These are phyloP conservation scores for Sturmia bella DNA, from an alignment of 2,888 invertebrate species.

Conservation along the genomic window DNA sequence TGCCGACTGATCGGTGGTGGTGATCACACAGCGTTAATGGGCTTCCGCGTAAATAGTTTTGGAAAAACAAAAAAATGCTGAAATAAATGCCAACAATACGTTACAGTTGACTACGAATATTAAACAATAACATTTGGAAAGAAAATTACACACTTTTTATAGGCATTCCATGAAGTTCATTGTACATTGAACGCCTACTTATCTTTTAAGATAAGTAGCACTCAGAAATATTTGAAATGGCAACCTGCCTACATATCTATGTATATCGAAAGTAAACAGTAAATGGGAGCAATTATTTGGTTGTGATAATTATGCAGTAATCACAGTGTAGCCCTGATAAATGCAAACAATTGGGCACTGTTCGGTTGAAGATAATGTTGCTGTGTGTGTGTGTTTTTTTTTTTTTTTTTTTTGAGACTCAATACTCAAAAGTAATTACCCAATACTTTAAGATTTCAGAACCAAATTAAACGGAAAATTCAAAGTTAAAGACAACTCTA, in stretches of 20 bases:
- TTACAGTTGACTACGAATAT: conserved; percentile 35
- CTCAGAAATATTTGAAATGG: conserved; percentile 43
- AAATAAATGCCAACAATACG: conserved; percentile 44
- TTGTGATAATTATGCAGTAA: background rate
- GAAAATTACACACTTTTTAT: conserved; percentile 11
- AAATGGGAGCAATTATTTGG: background rate
- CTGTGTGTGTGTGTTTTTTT: no score
- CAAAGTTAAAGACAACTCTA: no score
- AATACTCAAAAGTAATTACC: no score
- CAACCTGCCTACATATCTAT: no score
- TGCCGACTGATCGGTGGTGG: background rate
- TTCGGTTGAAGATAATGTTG: no score
- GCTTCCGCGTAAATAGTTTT: conserved; percentile 65
- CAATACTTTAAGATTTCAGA: no score
- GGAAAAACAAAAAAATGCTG: conserved; percentile 38
- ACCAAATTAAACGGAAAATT: no score
- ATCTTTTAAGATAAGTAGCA: background rate
- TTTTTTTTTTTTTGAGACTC: no score
- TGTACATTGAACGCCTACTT: conserved; percentile 51
- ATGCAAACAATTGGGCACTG: no score
- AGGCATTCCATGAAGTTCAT: conserved; percentile 43
- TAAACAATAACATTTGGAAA: conserved; percentile 22
- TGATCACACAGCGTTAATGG: conserved; percentile 59
- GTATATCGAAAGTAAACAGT: background rate
- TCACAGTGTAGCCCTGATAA: background rate